A percentile compares a stretch with the other conserved stretches of the same genome.
Evolutionary conservation across 2,113 vertebrate genomes (phyloP).

Genomic region (Oryzias woworae): DNA sequence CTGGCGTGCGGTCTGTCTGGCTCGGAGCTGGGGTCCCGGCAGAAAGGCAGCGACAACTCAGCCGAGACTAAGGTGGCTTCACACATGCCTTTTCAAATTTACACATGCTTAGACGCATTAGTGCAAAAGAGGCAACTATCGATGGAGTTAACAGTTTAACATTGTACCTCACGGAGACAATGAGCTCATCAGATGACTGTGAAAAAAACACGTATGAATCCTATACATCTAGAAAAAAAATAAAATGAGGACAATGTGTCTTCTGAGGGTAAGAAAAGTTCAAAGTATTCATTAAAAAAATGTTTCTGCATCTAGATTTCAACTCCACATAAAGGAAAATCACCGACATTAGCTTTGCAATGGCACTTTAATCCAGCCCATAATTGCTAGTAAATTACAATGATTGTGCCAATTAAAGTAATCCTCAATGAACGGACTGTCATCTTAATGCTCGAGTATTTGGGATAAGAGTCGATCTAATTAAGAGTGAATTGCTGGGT

Average conservation of each 20-base stretch:
- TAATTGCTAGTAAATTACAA: slow-evolving; percentile 99
- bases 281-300: slow-evolving; percentile 63
- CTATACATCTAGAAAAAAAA: slow-evolving; percentile 14
- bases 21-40: slow-evolving; percentile 45
- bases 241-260: slow-evolving; percentile 38
- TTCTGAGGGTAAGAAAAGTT: slow-evolving; percentile 61
- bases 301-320: slow-evolving; percentile 58
- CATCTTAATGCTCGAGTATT: slow-evolving; percentile 95
- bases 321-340: slow-evolving; percentile 77
- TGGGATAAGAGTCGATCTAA: slow-evolving; percentile 93
- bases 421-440: slow-evolving; percentile 96
- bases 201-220: slow-evolving; percentile 13
- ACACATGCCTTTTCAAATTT: slow-evolving; percentile 58
- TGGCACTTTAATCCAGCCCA: slow-evolving; percentile 87
- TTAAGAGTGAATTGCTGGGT: slow-evolving; percentile 90
- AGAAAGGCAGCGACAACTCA: slow-evolving; percentile 37
- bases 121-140: slow-evolving; percentile 43
- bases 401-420: slow-evolving; percentile 99
- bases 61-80: slow-evolving; percentile 54
- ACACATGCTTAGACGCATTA: slow-evolving; percentile 38
- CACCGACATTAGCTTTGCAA: slow-evolving; percentile 86
- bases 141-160: slow-evolving; percentile 57
- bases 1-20: slow-evolving; percentile 37
- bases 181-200: slow-evolving; percentile 27
- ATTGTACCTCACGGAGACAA: slow-evolving; percentile 47